Conservation (phyloP, 2,113 vertebrate species). For the Tragelaphus scriptus region DNA sequence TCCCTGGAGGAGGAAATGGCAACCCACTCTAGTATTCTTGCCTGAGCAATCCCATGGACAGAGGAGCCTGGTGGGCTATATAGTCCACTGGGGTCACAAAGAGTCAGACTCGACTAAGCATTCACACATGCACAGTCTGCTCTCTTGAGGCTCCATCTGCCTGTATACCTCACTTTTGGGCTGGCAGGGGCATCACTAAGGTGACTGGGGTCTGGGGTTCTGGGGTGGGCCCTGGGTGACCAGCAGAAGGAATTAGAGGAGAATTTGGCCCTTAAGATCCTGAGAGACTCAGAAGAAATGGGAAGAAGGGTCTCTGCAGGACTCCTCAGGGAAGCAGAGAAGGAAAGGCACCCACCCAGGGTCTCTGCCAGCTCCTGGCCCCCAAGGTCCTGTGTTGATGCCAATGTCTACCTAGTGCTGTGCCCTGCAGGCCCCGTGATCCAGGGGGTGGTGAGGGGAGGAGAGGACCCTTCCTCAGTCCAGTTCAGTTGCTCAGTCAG, state of each 20-base stretch:
- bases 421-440: accelerated
- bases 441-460: accelerated
- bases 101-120: neutral
- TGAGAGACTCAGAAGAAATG: neutral
- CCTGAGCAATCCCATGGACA: neutral
- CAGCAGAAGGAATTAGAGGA: neutral
- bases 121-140: neutral
- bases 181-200: neutral
- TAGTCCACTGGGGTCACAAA: neutral
- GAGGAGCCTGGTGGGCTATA: neutral
- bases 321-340: neutral
- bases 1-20: neutral
- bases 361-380: neutral
- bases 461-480: neutral
- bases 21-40: neutral
- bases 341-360: neutral
- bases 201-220: neutral
- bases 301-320: neutral
- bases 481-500: neutral
- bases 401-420: accelerated
- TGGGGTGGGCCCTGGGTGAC: neutral
- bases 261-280: neutral
- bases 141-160: accelerated
- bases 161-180: neutral
- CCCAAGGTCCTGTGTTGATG: neutral